Base-by-base conservation (phyloP, 2,113 vertebrate genomes). In the Caranx melampygus region DNA sequence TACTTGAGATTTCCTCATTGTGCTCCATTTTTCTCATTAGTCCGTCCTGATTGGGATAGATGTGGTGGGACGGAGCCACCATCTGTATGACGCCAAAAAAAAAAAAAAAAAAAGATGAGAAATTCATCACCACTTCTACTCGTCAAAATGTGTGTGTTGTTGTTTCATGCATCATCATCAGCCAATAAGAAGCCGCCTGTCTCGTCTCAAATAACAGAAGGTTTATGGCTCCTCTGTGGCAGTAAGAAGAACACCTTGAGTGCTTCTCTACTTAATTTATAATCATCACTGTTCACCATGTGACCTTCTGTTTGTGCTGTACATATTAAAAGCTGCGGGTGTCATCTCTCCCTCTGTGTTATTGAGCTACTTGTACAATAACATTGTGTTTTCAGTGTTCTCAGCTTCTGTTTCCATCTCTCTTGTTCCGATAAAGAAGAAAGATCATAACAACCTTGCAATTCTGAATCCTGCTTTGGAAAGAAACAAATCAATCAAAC, bases 401-500 rank as follows among this genome's bases (percentile, higher is more conserved):
- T 26, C 26, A 26, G 15, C 55, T 69, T n/a, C 37, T 20, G 40
- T 66, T 83, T 74, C 54, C n/a, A 44, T 75, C 81, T 58, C 10
- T 33, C 64, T 72, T 76, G 34, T 69, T 81, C 76, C 1, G 4
- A 77, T 72, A 72, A 63, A 84, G 52, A 47, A 49, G 74, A 76
- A 34, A 68, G 44, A 85, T 72, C 61, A 55, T 16, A 82, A 51
- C 44, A 73, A 79, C 76, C 57, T 84, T 61, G 67, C 58, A 75
- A 72, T 87, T 83, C 73, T 72, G 44, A 78, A 85, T 87, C 63
- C 20, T 45, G 55, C 66, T 57, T 64, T 26, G 26, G 34, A 33
- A 81, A 74, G 64, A 83, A 86, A 87, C 58, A 81, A 88, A 87
- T 91, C 73, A 91, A 85, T 87, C 85, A 83, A 45, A 67, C 75